Evolutionary conservation across 2,888 invertebrate species (phyloP).

Genomic region (Schizotus pectinicornis): DNA sequence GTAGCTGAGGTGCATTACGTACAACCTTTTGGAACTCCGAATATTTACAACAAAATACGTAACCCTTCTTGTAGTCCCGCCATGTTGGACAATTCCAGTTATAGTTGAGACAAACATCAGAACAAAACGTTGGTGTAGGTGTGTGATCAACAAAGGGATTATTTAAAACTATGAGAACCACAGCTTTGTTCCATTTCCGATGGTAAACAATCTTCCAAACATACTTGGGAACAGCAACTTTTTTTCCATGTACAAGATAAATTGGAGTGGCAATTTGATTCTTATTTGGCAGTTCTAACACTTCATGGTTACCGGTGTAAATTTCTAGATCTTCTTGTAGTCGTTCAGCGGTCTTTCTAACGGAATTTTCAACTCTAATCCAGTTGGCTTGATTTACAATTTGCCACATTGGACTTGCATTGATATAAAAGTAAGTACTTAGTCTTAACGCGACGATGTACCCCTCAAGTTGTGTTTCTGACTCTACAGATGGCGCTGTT

Average conservation of each 20-base stretch:
- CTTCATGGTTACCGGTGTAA: slow-evolving; percentile 55
- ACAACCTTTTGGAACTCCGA: slow-evolving; percentile 17
- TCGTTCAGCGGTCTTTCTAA: slow-evolving; percentile 53
- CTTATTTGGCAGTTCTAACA: slow-evolving; percentile 49
- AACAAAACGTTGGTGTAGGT: slow-evolving; percentile 39
- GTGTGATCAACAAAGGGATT: slow-evolving; percentile 59
- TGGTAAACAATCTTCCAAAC: slow-evolving; percentile 60
- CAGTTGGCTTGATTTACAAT: slow-evolving; percentile 61
- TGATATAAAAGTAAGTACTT: slow-evolving; percentile 62
- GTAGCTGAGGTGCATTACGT: slow-evolving; percentile 14
- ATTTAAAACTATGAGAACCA: slow-evolving; percentile 62
- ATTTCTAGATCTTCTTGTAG: slow-evolving; percentile 54
- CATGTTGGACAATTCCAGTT: slow-evolving; percentile 50
- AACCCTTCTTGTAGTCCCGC: slow-evolving; percentile 48
- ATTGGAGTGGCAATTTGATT: slow-evolving; percentile 44
- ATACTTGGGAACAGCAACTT: slow-evolving; percentile 58
- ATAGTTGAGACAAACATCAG: slow-evolving; percentile 54
- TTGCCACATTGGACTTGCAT: slow-evolving; percentile 61
- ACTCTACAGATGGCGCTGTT: too few relatives aligned
- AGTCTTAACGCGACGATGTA: too few relatives aligned
- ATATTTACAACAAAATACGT: slow-evolving; percentile 56
- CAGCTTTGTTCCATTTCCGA: slow-evolving; percentile 51
- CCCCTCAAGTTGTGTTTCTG: too few relatives aligned
- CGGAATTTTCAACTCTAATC: slow-evolving; percentile 58
- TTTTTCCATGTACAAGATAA: slow-evolving; percentile 51